Evolutionary conservation across 2,113 vertebrate genomes (phyloP).

Genomic region (Australoheros scitulus): DNA sequence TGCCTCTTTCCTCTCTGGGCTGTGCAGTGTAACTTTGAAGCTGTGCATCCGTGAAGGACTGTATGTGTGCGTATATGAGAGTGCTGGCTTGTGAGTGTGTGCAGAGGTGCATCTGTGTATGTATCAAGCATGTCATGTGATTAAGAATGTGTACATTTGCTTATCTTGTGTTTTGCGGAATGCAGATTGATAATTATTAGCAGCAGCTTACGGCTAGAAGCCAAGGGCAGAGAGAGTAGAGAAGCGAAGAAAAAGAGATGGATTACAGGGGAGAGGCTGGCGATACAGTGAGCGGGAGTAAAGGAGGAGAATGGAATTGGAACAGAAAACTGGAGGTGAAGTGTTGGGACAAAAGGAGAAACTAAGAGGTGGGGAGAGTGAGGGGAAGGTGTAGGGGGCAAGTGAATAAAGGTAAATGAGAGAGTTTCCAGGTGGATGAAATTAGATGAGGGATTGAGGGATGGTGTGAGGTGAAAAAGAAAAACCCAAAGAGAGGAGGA

Average conservation of each 20-base stretch:
- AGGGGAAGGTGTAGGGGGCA: slow-evolving; percentile 17
- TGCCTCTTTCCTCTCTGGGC: slow-evolving; percentile 49
- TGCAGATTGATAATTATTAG: slow-evolving; percentile 66
- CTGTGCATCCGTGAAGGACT: slow-evolving; percentile 50
- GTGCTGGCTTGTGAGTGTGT: background rate
- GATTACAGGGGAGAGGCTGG: slow-evolving; percentile 8
- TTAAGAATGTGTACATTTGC: slow-evolving; percentile 39
- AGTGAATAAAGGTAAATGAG: slow-evolving; percentile 41
- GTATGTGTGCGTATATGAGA: background rate
- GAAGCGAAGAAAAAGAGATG: background rate
- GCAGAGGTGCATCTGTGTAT: slow-evolving; percentile 9
- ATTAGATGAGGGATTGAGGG: slow-evolving; percentile 69
- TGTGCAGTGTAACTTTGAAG: slow-evolving; percentile 37
- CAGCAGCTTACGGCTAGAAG: slow-evolving; percentile 48
- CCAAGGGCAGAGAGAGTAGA: slow-evolving; percentile 49
- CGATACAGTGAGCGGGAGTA: background rate
- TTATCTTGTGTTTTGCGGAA: slow-evolving; percentile 41
- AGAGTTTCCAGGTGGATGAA: slow-evolving; percentile 49
- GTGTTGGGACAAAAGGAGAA: slow-evolving; percentile 31
- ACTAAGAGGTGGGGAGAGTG: slow-evolving; percentile 27
- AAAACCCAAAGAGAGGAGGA: slow-evolving; percentile 7
- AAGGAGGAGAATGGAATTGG: slow-evolving; percentile 13
- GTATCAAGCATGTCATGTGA: slow-evolving; percentile 12
- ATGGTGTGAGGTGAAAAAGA: slow-evolving; percentile 36
- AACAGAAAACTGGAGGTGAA: slow-evolving; percentile 24